A percentile compares a stretch with the other conserved stretches of the same genome.
phyloP scores from a whole-genome alignment of 2,113 vertebrate genomes.

The Labeo rohita region DNA sequence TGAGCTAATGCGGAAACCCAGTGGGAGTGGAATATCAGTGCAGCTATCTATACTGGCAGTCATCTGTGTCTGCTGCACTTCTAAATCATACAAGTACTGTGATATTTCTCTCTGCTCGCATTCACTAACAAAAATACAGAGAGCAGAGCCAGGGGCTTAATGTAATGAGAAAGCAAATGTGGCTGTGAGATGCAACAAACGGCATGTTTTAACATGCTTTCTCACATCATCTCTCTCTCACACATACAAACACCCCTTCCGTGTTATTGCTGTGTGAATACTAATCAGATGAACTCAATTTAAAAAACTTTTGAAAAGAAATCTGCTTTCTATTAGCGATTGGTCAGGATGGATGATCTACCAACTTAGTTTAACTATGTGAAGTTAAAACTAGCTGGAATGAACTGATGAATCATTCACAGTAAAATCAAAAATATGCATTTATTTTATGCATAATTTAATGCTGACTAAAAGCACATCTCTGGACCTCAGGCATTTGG shows the following conservation, averaged over 20 bases:
- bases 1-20: constrained; percentile 19
- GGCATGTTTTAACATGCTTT: not conserved
- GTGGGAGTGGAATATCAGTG: not conserved
- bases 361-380: not conserved
- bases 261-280: not conserved
- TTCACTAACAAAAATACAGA: not conserved
- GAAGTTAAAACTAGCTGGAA: not conserved
- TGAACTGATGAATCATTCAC: not conserved
- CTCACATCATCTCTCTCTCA: not conserved
- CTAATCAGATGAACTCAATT: not conserved
- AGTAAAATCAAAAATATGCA: not conserved
- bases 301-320: constrained; percentile 1
- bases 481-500: not conserved
- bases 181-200: not conserved
- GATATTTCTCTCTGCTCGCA: constrained; percentile 1
- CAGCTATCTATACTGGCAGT: constrained; percentile 7
- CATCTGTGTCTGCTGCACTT: not conserved
- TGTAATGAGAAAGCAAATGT: not conserved
- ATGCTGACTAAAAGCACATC: not conserved
- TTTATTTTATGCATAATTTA: not conserved
- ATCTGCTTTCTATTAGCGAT: not conserved
- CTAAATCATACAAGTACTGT: constrained; percentile 16
- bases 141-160: not conserved
- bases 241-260: not conserved
- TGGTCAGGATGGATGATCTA: not conserved